These are phyloP conservation scores for Erebia aethiops DNA, from an alignment of 2,888 invertebrate species.

Conservation along the genomic window DNA sequence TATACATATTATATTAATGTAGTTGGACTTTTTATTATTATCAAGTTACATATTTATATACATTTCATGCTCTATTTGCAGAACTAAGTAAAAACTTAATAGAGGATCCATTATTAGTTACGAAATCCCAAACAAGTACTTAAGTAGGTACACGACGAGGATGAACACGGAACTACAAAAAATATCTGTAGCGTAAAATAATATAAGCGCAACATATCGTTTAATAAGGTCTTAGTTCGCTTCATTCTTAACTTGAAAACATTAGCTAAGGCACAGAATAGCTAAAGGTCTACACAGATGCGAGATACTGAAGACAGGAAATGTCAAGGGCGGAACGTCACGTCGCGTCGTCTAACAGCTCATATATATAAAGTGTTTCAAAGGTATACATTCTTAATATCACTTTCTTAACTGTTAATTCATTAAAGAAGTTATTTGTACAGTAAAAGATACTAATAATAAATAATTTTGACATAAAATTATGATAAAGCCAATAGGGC, in stretches of 20 bases:
- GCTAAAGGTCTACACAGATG: constrained; percentile 50
- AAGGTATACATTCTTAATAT: not conserved
- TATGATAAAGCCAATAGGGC: too few relatives aligned
- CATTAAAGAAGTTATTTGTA: not conserved
- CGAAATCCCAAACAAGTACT: too few relatives aligned
- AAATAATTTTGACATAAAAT: too few relatives aligned
- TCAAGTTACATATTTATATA: too few relatives aligned
- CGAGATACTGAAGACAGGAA: constrained; percentile 57
- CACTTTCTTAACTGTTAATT: not conserved
- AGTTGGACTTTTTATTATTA: too few relatives aligned
- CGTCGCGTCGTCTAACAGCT: constrained; percentile 43
- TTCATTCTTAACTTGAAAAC: constrained; percentile 35
- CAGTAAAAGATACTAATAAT: not conserved
- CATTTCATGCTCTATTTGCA: too few relatives aligned
- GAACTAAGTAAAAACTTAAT: too few relatives aligned
- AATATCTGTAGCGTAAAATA: not conserved
- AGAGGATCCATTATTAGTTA: too few relatives aligned
- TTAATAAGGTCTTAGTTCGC: constrained; percentile 23
- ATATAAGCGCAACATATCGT: not conserved
- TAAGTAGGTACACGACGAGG: not conserved
- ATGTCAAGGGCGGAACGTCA: constrained; percentile 66
- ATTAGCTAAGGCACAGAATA: too few relatives aligned
- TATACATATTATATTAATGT: too few relatives aligned
- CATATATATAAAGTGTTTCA: not conserved
- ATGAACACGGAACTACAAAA: not conserved